These are phyloP conservation scores for Chorisops tibialis DNA, from an alignment of 2,888 invertebrate genomes.

Conservation along the genomic window DNA sequence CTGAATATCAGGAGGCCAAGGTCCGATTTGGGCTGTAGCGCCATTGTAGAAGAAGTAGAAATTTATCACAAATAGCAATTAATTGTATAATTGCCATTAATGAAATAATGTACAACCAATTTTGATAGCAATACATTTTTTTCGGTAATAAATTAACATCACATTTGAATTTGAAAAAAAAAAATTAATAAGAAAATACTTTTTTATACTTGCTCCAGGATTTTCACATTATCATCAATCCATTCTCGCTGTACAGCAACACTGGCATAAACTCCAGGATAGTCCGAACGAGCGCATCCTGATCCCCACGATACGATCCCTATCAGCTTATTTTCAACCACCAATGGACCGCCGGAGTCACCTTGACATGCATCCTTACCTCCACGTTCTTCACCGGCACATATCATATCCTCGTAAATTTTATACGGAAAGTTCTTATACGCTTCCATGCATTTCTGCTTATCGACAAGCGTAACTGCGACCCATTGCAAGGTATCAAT, in stretches of 20 bases:
- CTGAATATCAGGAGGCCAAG: too few relatives aligned
- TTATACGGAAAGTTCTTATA: constrained; percentile 48
- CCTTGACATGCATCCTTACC: constrained; percentile 52
- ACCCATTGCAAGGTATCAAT: constrained; percentile 17
- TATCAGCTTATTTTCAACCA: constrained; percentile 40
- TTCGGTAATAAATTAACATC: too few relatives aligned
- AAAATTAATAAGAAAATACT: too few relatives aligned
- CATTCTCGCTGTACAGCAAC: constrained; percentile 40
- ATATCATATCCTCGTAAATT: constrained; percentile 57
- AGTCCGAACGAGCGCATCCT: constrained; percentile 52
- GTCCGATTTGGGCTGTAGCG: too few relatives aligned
- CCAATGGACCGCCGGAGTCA: constrained; percentile 48
- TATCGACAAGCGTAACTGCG: constrained; percentile 54
- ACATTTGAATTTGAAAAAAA: too few relatives aligned
- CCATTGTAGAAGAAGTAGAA: too few relatives aligned
- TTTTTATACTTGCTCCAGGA: too few relatives aligned
- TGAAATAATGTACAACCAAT: too few relatives aligned
- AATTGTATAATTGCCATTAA: too few relatives aligned
- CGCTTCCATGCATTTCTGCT: constrained; percentile 49
- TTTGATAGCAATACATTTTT: too few relatives aligned
- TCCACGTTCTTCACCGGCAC: constrained; percentile 56
- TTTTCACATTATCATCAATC: background rate
- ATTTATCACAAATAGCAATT: too few relatives aligned
- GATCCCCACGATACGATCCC: constrained; percentile 55
- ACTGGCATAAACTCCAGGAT: constrained; percentile 53